Base-by-base conservation (phyloP, 2,113 vertebrate genomes). In the Actenoides lindsayi region DNA sequence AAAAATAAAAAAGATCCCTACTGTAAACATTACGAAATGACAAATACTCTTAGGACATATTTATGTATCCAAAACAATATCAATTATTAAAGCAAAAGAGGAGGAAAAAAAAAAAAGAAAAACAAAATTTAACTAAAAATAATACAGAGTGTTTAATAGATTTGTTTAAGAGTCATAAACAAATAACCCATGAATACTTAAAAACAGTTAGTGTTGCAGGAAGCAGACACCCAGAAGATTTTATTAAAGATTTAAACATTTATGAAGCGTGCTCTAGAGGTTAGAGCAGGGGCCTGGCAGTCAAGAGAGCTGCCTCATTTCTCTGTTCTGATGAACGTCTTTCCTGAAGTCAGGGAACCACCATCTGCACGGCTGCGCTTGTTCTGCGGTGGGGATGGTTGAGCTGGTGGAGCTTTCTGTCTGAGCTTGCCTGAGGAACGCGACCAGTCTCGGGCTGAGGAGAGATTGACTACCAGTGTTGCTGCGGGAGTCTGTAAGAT, bases 181-280 rank as follows among this genome's bases (percentile, higher is more conserved):
- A 97, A 97, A 96, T 96, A 96, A 91, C n/a, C 54, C 95, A 97
- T 97, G 77, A 97, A 97, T 97, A 97, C 89, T 97, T 97, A 92
- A 97, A 96, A 95, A 88, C 62, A 71, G 86, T 83, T 83, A 94
- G 83, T 68, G 70, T 94, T 76, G 87, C 83, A 96, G 86, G 64
- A 95, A 92, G 59, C 80, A 97, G 95, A 88, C 85, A 94, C 96
- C 81, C 95, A 93, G 95, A 95, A 97, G 95, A 97, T 96, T 97
- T 86, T 96, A 95, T 96, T 96, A 94, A 96, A 91, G 83, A 92
- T 95, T 97, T 91, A 97, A 91, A 75, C 81, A 89, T 93, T 94
- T 79, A 92, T 88, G 65, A 65, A 96, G 73, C 65, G 89, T 69
- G 81, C 84, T 96, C 84, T 70, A 53, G 93, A 94, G 92, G 89